Percentiles rank a stretch among this genome's conserved stretches.
These are phyloP conservation scores for Acropora tenuis DNA, from an alignment of 64 coral and sea anemone species.

Conservation along the genomic window DNA sequence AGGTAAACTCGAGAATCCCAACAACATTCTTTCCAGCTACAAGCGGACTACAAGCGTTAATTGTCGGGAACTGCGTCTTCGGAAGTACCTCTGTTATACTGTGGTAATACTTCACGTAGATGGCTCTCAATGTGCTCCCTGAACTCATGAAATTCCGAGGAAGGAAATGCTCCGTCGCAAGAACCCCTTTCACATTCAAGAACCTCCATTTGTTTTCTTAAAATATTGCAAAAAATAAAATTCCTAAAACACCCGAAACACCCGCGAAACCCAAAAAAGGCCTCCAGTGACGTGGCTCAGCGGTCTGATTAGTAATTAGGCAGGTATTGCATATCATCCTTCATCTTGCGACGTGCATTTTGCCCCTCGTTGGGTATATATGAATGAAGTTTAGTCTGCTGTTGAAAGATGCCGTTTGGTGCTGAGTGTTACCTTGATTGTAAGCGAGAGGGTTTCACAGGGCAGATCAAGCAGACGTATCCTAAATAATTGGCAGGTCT, in stretches of 20 bases:
- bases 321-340: neutral
- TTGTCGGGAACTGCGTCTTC: constrained; percentile 64
- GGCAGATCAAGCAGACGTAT: constrained; percentile 84
- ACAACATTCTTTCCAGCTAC: constrained; percentile 82
- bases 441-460: constrained; percentile 62
- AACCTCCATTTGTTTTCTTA: too few relatives aligned
- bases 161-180: constrained; percentile 51
- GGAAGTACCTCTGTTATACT: constrained; percentile 40
- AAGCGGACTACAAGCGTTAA: constrained; percentile 71
- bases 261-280: too few relatives aligned
- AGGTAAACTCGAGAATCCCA: constrained; percentile 80
- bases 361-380: too few relatives aligned
- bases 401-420: constrained; percentile 39
- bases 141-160: constrained; percentile 65
- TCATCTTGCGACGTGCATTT: too few relatives aligned
- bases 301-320: neutral
- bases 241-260: too few relatives aligned
- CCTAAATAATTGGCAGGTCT: constrained; percentile 14
- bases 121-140: constrained; percentile 81
- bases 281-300: neutral
- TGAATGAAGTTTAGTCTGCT: too few relatives aligned
- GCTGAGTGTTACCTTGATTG: constrained; percentile 64
- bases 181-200: constrained; percentile 79
- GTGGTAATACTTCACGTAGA: constrained; percentile 71
- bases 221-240: too few relatives aligned